Evolutionary conservation across 2,888 invertebrate species (phyloP).

Genomic region (Tridacna crocea): DNA sequence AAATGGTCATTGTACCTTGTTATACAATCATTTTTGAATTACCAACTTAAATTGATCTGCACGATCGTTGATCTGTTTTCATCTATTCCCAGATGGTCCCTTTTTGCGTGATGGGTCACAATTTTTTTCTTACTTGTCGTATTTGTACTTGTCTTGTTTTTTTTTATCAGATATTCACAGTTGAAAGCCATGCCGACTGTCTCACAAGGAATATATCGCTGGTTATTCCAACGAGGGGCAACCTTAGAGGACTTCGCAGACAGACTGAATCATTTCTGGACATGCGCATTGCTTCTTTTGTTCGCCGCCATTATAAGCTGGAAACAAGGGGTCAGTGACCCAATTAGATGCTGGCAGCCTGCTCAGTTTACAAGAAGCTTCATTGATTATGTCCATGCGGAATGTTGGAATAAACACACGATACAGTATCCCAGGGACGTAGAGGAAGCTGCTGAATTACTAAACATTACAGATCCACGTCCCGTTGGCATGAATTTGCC

Average conservation of each 20-base stretch:
- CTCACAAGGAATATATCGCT: constrained; percentile 29
- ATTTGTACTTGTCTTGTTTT: no score
- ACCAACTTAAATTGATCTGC: no score
- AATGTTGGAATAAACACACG: constrained; percentile 52
- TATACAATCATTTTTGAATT: no score
- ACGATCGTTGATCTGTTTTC: no score
- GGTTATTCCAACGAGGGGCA: constrained; percentile 39
- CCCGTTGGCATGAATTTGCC: background rate
- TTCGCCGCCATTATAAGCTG: constrained; percentile 50
- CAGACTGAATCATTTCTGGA: constrained; percentile 61
- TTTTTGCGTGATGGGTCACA: background rate
- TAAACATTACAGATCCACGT: background rate
- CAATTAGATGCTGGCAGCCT: constrained; percentile 52
- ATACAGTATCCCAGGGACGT: background rate
- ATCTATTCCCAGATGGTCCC: background rate
- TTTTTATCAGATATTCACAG: no score
- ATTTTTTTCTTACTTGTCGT: no score
- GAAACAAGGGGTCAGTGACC: constrained; percentile 38
- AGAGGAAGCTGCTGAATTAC: background rate
- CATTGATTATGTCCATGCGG: constrained; percentile 3
- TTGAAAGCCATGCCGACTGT: constrained; percentile 46
- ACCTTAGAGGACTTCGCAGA: constrained; percentile 56
- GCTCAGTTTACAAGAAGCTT: constrained; percentile 24
- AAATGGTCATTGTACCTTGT: no score
- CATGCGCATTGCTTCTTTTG: constrained; percentile 51